Conservation (phyloP, 2,113 vertebrate species). For the Cyanistes caeruleus region DNA sequence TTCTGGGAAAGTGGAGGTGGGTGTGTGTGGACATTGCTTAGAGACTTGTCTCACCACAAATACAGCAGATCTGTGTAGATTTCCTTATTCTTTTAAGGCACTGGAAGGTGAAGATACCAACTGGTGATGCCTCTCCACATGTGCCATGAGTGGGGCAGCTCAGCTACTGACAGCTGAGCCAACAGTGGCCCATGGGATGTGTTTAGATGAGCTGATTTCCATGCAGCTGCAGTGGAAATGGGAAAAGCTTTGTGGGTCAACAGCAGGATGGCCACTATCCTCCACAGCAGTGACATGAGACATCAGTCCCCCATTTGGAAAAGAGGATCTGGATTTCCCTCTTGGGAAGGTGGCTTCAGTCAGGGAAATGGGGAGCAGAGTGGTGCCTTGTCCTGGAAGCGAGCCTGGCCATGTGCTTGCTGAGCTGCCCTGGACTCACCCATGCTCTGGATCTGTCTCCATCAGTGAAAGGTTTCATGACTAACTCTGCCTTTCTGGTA, state of each 20-base stretch:
- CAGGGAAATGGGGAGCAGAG: neutral
- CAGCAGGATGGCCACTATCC: neutral
- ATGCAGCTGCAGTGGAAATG: neutral
- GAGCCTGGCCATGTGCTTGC: neutral
- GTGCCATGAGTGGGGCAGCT: neutral
- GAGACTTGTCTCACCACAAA: neutral
- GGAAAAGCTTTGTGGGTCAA: neutral
- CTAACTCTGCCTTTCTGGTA: neutral
- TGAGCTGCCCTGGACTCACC: neutral
- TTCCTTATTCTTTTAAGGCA: neutral
- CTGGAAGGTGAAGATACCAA: neutral
- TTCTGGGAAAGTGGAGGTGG: constrained; percentile 31
- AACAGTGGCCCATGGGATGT: neutral
- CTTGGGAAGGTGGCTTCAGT: neutral
- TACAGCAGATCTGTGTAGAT: neutral
- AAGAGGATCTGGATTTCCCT: neutral
- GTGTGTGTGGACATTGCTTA: neutral
- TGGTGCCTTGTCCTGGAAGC: neutral
- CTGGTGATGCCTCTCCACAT: neutral
- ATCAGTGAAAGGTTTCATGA: neutral
- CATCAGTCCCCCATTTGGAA: neutral
- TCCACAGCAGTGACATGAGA: neutral
- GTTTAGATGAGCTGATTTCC: neutral
- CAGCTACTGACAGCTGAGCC: neutral
- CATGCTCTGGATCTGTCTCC: neutral